Evolutionary conservation across 2,113 vertebrate species (phyloP).

Genomic region (Pollachius pollachius): DNA sequence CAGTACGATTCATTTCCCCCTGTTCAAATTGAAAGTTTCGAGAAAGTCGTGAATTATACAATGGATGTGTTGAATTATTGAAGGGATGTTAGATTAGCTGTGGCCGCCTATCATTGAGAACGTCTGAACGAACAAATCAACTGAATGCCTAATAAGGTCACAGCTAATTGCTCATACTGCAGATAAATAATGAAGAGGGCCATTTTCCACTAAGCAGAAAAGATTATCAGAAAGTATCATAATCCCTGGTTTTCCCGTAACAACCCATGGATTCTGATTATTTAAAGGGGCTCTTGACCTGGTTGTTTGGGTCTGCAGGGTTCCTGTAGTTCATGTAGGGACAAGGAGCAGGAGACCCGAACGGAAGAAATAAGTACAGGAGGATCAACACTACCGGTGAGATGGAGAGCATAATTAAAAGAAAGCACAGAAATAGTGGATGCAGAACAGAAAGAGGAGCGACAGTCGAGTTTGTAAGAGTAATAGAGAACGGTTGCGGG

Average conservation of each 20-base stretch:
- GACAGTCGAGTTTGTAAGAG: too few relatives aligned
- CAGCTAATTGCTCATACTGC: conserved; percentile 41
- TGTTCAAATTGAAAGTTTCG: conserved; percentile 34
- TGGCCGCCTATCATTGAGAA: conserved; percentile 31
- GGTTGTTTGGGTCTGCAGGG: too few relatives aligned
- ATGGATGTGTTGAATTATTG: conserved; percentile 42
- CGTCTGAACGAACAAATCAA: conserved; percentile 31
- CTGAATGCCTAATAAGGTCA: conserved; percentile 44
- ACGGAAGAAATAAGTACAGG: too few relatives aligned
- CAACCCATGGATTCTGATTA: neutral
- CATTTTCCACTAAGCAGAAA: conserved; percentile 31
- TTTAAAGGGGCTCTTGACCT: too few relatives aligned
- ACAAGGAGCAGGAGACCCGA: too few relatives aligned
- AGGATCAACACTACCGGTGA: too few relatives aligned
- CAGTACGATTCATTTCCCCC: conserved; percentile 10
- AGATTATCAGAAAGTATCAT: conserved; percentile 11
- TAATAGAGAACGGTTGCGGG: too few relatives aligned
- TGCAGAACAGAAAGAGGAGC: too few relatives aligned
- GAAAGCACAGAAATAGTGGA: too few relatives aligned
- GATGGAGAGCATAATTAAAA: too few relatives aligned
- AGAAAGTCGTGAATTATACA: conserved; percentile 46
- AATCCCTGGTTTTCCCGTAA: neutral
- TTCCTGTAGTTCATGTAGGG: too few relatives aligned
- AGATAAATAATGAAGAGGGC: conserved; percentile 36
- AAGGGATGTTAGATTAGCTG: conserved; percentile 48